phyloP scores from a whole-genome alignment of 2,797 vertebrate species.

The Aselliscus stoliczkanus region DNA sequence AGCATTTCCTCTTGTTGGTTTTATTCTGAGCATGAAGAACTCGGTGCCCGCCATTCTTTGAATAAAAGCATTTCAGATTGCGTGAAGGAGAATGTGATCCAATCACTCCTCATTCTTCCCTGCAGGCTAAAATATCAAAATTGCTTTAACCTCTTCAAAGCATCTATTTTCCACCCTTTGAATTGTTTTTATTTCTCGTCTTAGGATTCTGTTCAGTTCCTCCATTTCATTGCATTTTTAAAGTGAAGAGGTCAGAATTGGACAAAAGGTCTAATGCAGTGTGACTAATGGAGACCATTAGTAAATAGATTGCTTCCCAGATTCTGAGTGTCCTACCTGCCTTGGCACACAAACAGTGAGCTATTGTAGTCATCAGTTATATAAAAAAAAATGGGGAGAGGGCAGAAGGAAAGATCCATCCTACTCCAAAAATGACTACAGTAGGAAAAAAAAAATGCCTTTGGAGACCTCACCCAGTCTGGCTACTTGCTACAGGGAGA shows the following conservation, averaged over 20 bases:
- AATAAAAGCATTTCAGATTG: constrained; percentile 17
- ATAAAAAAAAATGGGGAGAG: not conserved
- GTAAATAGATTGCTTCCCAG: not conserved
- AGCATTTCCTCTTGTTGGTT: constrained; percentile 48
- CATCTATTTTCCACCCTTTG: constrained; percentile 34
- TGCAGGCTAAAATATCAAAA: not conserved
- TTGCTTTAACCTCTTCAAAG: constrained; percentile 24
- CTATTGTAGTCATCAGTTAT: not conserved
- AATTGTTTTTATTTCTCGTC: constrained; percentile 40
- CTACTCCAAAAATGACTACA: not conserved
- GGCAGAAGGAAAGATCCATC: not conserved
- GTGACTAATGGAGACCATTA: not conserved
- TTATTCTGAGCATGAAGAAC: constrained; percentile 32
- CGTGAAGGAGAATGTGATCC: not conserved
- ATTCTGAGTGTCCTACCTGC: not conserved
- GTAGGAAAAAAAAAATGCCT: not conserved
- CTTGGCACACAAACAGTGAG: not conserved
- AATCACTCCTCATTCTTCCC: not conserved
- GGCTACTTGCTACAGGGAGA: not conserved
- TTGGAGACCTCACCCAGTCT: not conserved
- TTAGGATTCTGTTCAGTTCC: not conserved
- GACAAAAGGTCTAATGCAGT: not conserved
- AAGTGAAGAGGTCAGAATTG: constrained; percentile 10
- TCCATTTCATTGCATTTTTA: not conserved
- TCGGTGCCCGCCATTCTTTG: not conserved